Base-by-base conservation (phyloP, 2,888 invertebrate genomes). In the Digitonthophagus gazella region DNA sequence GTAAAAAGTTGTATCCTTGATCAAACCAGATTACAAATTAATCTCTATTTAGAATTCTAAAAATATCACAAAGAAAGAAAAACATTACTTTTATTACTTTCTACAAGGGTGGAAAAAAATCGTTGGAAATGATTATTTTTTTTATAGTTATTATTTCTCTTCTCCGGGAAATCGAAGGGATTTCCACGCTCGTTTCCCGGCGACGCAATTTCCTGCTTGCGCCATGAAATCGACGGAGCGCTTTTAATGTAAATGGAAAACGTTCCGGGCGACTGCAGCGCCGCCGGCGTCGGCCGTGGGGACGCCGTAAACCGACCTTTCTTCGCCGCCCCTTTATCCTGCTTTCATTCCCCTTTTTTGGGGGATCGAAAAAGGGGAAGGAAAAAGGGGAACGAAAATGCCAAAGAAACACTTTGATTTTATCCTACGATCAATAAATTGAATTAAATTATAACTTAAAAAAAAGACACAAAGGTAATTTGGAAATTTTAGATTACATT, bases 221-320 rank as follows among this genome's bases (percentile, higher is more conserved):
- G 61, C 20, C 18, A 20, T 61, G 61, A 61, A 61, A 61, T 61
- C 61, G 61, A 61, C 61, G 19, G 18, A 61, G 61, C 61, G 61
- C 19, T 19, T 20, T 20, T 61, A 61, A 61, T 61, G 61, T 61
- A 61, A 61, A 61, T 61, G 61, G 61, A 61, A 61, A 61, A 61
- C 20, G 61, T 20, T 15, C 8, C 61, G 18, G 18, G 18, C 57
- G 15, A 3, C 57, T 57, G 57, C 57, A 20, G 61, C 19, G 61
- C 19, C 58, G 15, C 16, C 3, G 15, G 14, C 16, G 61, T 4
- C 4, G 6, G 20, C 18, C 19, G 61, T 19, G 61, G 20, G n/a
- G 61, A 18, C 18, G 18, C 18, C 61, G 61, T 18, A 61, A 19
- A 61, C 61, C 18, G 6, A 8, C 11, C 28, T 11, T 8, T 44